phyloP scores from a whole-genome alignment of 2,888 invertebrate genomes.

The Tachina fera region DNA sequence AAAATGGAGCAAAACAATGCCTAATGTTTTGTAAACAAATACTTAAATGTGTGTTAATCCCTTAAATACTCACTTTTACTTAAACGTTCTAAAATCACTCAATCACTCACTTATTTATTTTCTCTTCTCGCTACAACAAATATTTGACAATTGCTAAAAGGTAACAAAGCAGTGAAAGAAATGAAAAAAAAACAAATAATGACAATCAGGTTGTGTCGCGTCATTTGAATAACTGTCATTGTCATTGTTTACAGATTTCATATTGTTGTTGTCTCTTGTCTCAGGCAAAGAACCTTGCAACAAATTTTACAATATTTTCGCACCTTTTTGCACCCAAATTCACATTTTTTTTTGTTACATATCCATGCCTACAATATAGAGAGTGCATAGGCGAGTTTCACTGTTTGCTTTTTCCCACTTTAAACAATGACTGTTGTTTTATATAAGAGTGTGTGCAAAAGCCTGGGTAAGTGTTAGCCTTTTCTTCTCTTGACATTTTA shows the following conservation, averaged over 20 bases:
- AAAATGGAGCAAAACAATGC: constrained; percentile 70
- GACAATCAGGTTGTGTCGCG: constrained; percentile 69
- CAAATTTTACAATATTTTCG: constrained; percentile 51
- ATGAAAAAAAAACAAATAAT: constrained; percentile 28
- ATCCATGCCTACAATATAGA: background rate
- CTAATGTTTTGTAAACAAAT: constrained; percentile 71
- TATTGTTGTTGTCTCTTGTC: constrained; percentile 26
- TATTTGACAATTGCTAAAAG: constrained; percentile 7
- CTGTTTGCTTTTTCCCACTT: constrained; percentile 66
- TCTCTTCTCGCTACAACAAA: constrained; percentile 33
- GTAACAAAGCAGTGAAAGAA: constrained; percentile 15
- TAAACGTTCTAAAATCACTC: constrained; percentile 8
- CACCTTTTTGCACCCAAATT: constrained; percentile 64
- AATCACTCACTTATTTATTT: constrained; percentile 35
- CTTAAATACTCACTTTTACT: constrained; percentile 59
- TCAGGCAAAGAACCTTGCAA: constrained; percentile 25
- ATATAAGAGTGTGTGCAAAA: background rate
- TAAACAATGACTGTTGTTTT: constrained; percentile 41
- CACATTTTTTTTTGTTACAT: constrained; percentile 9
- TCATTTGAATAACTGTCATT: constrained; percentile 51
- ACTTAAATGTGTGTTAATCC: constrained; percentile 66
- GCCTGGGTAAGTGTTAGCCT: constrained; percentile 5
- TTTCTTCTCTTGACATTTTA: constrained; percentile 33
- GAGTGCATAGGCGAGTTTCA: constrained; percentile 26
- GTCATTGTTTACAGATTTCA: constrained; percentile 1